These are phyloP conservation scores for Salarias fasciatus DNA, from an alignment of 2,797 vertebrate genomes.

Conservation along the genomic window DNA sequence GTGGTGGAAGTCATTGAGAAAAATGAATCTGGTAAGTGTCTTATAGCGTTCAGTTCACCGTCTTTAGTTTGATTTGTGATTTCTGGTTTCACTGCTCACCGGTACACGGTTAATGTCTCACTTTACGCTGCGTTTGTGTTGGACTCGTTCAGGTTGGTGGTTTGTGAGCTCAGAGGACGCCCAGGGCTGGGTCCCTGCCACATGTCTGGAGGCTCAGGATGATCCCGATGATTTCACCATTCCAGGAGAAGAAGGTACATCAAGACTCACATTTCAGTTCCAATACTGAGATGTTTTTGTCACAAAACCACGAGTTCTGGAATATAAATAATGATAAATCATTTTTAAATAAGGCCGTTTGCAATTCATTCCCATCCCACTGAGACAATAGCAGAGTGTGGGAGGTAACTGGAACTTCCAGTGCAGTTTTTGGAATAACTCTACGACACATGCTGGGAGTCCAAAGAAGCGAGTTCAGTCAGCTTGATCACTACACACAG, in stretches of 20 bases:
- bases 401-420: background rate
- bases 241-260: constrained; percentile 93
- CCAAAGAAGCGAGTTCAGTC: background rate
- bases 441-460: background rate
- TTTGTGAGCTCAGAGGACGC: constrained; percentile 95
- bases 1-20: constrained; percentile 99
- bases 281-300: too few species aligned
- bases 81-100: background rate
- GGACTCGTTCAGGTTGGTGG: constrained; percentile 91
- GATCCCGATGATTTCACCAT: constrained; percentile 93
- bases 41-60: background rate
- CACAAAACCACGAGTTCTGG: background rate
- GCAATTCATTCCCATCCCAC: background rate
- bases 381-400: background rate
- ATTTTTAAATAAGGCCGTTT: background rate
- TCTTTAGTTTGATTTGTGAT: background rate
- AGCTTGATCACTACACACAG: constrained; percentile 28
- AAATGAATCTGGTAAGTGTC: constrained; percentile 92
- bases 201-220: constrained; percentile 96
- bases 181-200: constrained; percentile 98
- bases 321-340: background rate
- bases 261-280: background rate
- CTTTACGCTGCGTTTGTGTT: background rate
- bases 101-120: too few species aligned
- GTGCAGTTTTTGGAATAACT: background rate